A percentile compares a stretch with the other conserved stretches of the same genome.
These are phyloP conservation scores for Hedychridium roseum DNA, from an alignment of 2,888 invertebrate genomes.

Conservation along the genomic window DNA sequence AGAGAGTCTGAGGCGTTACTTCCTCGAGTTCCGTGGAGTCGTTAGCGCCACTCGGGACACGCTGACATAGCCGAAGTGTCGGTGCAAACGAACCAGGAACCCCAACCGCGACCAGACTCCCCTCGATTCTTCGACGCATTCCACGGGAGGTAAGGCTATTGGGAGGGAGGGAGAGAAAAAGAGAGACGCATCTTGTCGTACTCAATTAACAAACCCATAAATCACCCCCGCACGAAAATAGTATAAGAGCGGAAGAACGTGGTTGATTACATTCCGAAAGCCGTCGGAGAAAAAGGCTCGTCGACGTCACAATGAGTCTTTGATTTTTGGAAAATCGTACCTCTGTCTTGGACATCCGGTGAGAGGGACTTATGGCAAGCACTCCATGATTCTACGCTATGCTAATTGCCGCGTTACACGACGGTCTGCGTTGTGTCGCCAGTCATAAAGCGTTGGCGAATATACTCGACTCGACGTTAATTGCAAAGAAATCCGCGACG, in stretches of 20 bases:
- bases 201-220: slow-evolving; percentile 37
- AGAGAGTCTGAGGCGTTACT: slow-evolving; percentile 2
- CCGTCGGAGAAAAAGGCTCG: too few species aligned
- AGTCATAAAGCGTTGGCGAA: too few species aligned
- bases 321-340: too few species aligned
- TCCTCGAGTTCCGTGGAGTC: slow-evolving; percentile 11
- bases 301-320: too few species aligned
- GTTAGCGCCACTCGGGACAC: slow-evolving; percentile 21
- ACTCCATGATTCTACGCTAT: too few species aligned
- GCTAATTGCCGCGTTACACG: too few species aligned
- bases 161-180: too few species aligned
- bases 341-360: too few species aligned
- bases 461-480: neutral
- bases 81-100: slow-evolving; percentile 34
- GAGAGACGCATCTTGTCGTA: slow-evolving; percentile 33
- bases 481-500: slow-evolving; percentile 1
- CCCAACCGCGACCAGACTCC: slow-evolving; percentile 13
- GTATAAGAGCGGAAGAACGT: slow-evolving; percentile 17
- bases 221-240: slow-evolving; percentile 30
- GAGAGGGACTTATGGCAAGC: too few species aligned
- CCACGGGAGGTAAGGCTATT: too few species aligned
- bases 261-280: too few species aligned
- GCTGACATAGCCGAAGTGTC: slow-evolving; percentile 23
- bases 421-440: too few species aligned
- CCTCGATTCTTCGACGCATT: slow-evolving; percentile 20